Base-by-base conservation (phyloP, 1,140 invertebrate species). In the Pseudomyrmex flavicornis region DNA sequence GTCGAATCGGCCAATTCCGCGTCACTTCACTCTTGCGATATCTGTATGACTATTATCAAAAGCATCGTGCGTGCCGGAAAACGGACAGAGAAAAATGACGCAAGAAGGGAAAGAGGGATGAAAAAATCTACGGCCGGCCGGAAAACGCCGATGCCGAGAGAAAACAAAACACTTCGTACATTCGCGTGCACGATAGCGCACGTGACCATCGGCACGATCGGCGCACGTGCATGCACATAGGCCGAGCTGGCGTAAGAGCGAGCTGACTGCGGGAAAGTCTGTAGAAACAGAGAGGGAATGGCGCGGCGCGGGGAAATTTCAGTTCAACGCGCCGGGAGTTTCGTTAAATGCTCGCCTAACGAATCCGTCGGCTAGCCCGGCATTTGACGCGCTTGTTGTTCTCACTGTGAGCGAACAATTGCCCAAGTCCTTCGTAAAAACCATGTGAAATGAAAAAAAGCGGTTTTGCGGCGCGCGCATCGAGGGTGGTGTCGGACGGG, bases 281-380 rank as follows among this genome's bases (percentile, higher is more conserved):
- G 54, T 13, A 72, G n/a, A 61, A 80, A 59, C 66, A 46, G 10
- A 63, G 59, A 62, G 35, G 7, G 35, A 35, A 35, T 35, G 0
- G 5, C 35, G 35, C 17, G 69, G 59, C 46, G 52, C 62, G 20
- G 13, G 54, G 63, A 54, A 89, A 76, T 77, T 22, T 48, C 62
- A 58, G 75, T 35, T 35, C 35, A 35, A 35, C 35, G 35, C 50
- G 88, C 54, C 66, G 44, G 54, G 54, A 74, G 85, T 90, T 90
- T 90, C 87, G 82, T 87, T 91, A 92, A 92, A 92, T 90, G 75
- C 77, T 84, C 84, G 82, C 85, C 86, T 91, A 92, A 90, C 91
- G 90, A 91, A 91, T 91, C 85, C 88, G 69, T 75, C 66, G 85
- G 48, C 77, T 85, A 77, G 87, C 85, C 84, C 89, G 85, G 86